Conservation (phyloP, 2,888 invertebrate genomes). For the Chymomyza amoena region DNA sequence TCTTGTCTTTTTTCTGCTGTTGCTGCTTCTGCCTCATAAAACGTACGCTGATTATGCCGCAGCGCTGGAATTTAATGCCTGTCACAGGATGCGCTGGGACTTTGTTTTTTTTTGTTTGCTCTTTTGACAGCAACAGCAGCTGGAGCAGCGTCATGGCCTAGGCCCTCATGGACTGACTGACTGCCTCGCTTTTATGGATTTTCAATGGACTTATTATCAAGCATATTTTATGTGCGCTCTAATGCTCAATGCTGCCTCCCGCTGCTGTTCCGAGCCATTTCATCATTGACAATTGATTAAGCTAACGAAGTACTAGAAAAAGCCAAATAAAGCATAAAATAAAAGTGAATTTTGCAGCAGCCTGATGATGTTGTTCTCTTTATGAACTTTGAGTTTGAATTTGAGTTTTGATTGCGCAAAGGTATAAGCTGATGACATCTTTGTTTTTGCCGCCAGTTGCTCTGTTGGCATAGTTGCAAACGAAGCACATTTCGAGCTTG, state of each 20-base stretch:
- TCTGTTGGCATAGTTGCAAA: background rate
- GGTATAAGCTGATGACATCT: background rate
- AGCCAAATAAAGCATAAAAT: background rate
- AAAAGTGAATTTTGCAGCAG: background rate
- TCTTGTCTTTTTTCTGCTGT: background rate
- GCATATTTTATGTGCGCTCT: constrained; percentile 11
- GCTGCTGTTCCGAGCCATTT: constrained; percentile 3
- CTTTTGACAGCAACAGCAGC: background rate
- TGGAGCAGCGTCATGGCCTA: background rate
- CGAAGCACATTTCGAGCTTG: background rate
- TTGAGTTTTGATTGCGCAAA: background rate
- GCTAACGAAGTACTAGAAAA: constrained; percentile 14
- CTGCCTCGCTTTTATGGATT: constrained; percentile 37
- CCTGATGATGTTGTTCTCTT: background rate
- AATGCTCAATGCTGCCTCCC: constrained; percentile 32
- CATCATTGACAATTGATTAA: constrained; percentile 43
- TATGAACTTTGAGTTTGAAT: background rate
- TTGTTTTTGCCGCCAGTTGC: background rate
- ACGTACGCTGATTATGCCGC: constrained; percentile 52
- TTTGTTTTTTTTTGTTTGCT: background rate
- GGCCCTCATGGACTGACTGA: background rate
- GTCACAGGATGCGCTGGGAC: constrained; percentile 5
- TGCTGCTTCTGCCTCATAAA: constrained; percentile 15
- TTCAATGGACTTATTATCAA: constrained; percentile 57
- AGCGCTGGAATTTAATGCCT: constrained; percentile 18